These are phyloP conservation scores for Scelioninae gen. 2 DNA, from an alignment of 2,888 invertebrate species.

Conservation along the genomic window DNA sequence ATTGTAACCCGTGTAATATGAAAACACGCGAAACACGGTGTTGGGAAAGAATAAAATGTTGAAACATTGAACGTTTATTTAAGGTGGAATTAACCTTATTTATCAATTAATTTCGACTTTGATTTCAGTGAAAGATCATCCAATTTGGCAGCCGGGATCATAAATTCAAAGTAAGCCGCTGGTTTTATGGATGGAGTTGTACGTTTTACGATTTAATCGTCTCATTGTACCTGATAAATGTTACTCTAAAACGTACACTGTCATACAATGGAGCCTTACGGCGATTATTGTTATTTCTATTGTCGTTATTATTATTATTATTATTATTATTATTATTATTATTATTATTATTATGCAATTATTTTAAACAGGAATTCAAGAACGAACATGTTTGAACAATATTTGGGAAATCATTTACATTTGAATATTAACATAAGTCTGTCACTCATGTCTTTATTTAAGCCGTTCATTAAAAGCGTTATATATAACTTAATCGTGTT, in stretches of 20 bases:
- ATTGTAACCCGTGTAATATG: too few relatives aligned
- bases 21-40: too few relatives aligned
- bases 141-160: not conserved
- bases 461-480: slow-evolving; percentile 27
- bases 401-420: slow-evolving; percentile 8
- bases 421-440: slow-evolving; percentile 9
- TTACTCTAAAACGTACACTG: not conserved
- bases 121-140: not conserved
- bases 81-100: too few relatives aligned
- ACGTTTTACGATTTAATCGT: slow-evolving; percentile 10
- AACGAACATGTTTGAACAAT: slow-evolving; percentile 16
- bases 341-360: slow-evolving; percentile 26
- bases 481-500: slow-evolving; percentile 25
- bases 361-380: slow-evolving; percentile 15
- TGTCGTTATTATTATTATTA: too few relatives aligned
- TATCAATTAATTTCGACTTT: too few relatives aligned
- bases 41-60: too few relatives aligned
- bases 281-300: too few relatives aligned
- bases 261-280: slow-evolving; percentile 7
- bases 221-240: slow-evolving; percentile 4
- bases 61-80: too few relatives aligned
- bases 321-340: too few relatives aligned
- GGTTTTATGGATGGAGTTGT: not conserved
- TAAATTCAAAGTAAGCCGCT: slow-evolving; percentile 4
- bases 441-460: not conserved